These are phyloP conservation scores for Thryonomys swinderianus DNA, from an alignment of 2,113 vertebrate genomes.

Conservation along the genomic window DNA sequence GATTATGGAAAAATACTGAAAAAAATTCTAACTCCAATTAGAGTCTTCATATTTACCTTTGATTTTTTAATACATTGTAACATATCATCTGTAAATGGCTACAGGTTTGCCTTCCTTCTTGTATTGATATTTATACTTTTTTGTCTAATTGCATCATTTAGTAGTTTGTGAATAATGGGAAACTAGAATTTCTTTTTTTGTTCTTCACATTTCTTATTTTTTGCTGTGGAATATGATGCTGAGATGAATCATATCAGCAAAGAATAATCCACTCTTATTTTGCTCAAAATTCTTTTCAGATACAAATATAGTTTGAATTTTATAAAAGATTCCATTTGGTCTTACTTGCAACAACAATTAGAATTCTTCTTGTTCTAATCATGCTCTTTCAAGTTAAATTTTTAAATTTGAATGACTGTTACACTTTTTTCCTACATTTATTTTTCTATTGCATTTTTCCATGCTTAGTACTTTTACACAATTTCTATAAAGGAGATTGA, in stretches of 20 bases:
- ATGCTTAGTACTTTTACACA: neutral
- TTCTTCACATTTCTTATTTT: conserved; percentile 21
- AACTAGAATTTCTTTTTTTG: conserved; percentile 27
- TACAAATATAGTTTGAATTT: neutral
- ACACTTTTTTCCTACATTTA: neutral
- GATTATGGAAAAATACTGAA: neutral
- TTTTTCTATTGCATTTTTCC: neutral
- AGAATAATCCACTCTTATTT: neutral
- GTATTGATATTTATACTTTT: neutral
- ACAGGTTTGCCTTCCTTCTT: neutral
- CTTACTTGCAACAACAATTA: conserved; percentile 2
- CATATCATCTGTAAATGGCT: neutral
- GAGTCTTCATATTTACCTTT: neutral
- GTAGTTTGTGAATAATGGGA: neutral
- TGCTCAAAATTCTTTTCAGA: neutral
- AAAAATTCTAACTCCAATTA: neutral
- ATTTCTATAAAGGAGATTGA: neutral
- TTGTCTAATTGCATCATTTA: neutral
- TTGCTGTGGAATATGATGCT: neutral
- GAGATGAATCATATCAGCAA: conserved; percentile 5
- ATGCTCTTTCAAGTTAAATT: neutral
- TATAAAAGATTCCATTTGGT: neutral
- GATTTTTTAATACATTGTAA: neutral
- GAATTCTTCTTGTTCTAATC: neutral
- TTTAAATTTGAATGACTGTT: neutral